phyloP scores from a whole-genome alignment of 2,113 vertebrate genomes.

The Sminthopsis crassicaudata region DNA sequence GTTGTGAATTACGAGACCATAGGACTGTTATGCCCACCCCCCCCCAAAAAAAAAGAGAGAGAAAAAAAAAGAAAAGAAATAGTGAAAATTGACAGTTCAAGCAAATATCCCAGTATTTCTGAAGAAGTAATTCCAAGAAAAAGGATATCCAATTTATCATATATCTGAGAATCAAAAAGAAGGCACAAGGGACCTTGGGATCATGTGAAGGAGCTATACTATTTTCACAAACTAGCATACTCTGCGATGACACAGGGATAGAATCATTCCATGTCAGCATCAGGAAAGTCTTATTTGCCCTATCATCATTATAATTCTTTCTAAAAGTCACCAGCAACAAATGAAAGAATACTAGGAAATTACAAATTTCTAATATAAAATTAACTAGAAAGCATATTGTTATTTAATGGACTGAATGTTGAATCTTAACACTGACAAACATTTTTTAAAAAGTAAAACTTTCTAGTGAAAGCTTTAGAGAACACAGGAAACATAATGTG shows the following conservation, averaged over 20 bases:
- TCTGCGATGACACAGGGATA: background rate
- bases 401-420: constrained; percentile 25
- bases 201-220: background rate
- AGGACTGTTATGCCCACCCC: background rate
- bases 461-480: background rate
- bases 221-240: background rate
- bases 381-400: constrained; percentile 1
- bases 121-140: background rate
- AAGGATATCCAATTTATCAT: background rate
- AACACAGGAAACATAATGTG: constrained; percentile 7
- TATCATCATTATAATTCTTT: background rate
- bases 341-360: constrained; percentile 9
- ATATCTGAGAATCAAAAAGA: background rate
- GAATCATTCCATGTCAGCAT: background rate
- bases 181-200: background rate
- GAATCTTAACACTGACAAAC: background rate
- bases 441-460: background rate
- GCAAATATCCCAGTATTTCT: background rate
- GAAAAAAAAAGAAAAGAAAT: background rate
- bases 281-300: background rate
- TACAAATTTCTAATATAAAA: constrained; percentile 33
- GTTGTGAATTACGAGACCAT: background rate
- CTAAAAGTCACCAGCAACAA: constrained; percentile 38
- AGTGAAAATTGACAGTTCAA: background rate
- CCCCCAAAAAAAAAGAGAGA: too few relatives aligned